These are phyloP conservation scores for Paradoxurus hermaphroditus DNA, from an alignment of 2,113 vertebrate genomes.

Conservation along the genomic window DNA sequence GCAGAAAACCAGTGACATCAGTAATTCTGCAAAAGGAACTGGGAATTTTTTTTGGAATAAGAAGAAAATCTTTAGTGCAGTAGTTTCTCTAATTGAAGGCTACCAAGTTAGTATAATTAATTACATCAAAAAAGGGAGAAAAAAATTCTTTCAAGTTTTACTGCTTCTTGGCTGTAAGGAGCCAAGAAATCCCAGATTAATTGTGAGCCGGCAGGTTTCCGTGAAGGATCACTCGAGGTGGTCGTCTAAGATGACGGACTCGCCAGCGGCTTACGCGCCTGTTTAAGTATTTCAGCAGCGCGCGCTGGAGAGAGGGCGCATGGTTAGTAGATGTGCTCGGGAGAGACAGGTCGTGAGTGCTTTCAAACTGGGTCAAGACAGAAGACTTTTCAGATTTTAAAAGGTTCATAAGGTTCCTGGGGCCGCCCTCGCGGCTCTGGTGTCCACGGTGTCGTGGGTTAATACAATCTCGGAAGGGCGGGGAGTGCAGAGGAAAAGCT, in stretches of 20 bases:
- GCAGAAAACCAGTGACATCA: accelerated
- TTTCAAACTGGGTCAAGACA: not conserved
- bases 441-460: accelerated
- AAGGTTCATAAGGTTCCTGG: not conserved
- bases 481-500: not conserved
- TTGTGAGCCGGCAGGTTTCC: not conserved
- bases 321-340: accelerated
- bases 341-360: not conserved
- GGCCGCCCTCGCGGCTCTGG: accelerated
- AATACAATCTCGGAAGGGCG: not conserved
- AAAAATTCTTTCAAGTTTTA: not conserved
- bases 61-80: not conserved
- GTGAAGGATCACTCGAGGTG: not conserved
- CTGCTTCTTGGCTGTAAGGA: not conserved
- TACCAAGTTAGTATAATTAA: not conserved
- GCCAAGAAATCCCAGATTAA: not conserved
- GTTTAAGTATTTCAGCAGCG: not conserved
- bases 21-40: not conserved
- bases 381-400: not conserved
- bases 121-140: not conserved
- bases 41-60: not conserved
- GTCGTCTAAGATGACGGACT: accelerated
- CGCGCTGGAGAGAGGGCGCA: accelerated
- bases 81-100: not conserved
- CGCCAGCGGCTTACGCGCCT: not conserved